phyloP scores from a whole-genome alignment of 2,797 vertebrate genomes.

The Tenualosa ilisha region DNA sequence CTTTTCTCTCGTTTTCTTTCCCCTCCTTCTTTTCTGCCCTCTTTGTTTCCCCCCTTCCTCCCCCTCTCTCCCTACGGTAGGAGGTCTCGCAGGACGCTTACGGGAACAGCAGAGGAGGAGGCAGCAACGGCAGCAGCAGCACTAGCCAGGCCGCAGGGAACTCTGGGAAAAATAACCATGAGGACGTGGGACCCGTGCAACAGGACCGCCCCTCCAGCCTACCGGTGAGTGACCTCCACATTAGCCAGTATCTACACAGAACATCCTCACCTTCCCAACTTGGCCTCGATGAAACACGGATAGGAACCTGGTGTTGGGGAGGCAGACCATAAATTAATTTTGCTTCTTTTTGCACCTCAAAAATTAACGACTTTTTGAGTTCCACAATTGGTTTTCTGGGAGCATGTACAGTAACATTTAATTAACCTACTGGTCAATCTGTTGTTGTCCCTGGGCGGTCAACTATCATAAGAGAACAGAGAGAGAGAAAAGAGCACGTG shows the following conservation, averaged over 20 bases:
- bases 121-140: neutral
- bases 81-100: conserved; percentile 90
- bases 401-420: neutral
- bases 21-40: neutral
- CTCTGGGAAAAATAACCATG: conserved; percentile 86
- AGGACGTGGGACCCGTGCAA: conserved; percentile 78
- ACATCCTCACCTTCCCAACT: neutral
- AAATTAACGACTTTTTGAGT: neutral
- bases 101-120: conserved; percentile 62
- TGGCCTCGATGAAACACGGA: neutral
- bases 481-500: neutral
- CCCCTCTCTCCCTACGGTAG: conserved; percentile 56
- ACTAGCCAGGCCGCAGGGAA: conserved; percentile 76
- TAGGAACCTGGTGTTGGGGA: no score
- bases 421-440: neutral
- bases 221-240: conserved; percentile 82
- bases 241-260: neutral
- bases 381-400: neutral
- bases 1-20: neutral
- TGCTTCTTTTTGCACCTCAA: neutral
- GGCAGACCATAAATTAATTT: no score
- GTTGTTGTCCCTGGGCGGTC: neutral
- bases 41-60: neutral
- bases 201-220: conserved; percentile 85
- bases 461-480: neutral